These are phyloP conservation scores for Pedicia rivosa DNA, from an alignment of 2,888 invertebrate species.

Conservation along the genomic window DNA sequence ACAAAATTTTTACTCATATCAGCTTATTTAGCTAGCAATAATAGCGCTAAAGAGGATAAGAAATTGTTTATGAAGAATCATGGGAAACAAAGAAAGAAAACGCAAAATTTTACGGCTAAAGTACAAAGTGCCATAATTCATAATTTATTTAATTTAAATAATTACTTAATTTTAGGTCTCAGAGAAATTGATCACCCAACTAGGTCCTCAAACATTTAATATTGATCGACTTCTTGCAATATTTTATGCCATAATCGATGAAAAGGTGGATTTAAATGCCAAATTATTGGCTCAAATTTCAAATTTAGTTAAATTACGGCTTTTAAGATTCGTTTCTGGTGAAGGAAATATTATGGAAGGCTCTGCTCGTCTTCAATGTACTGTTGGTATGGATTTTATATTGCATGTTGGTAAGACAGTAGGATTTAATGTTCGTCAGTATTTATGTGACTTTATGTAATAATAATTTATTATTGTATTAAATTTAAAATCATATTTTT, in stretches of 20 bases:
- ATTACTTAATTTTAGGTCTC: conserved; percentile 15
- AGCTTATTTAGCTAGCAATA: conserved; percentile 84
- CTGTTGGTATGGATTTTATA: conserved; percentile 68
- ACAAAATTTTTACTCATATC: conserved; percentile 81
- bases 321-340: conserved; percentile 53
- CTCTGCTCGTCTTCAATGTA: conserved; percentile 72
- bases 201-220: conserved; percentile 72
- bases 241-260: conserved; percentile 76
- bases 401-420: conserved; percentile 59
- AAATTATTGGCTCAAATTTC: conserved; percentile 76
- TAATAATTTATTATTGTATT: no score
- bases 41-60: conserved; percentile 77
- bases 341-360: conserved; percentile 52
- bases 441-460: conserved; percentile 53
- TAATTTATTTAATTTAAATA: no score
- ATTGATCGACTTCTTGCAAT: conserved; percentile 72
- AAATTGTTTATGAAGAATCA: conserved; percentile 69
- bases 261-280: conserved; percentile 70
- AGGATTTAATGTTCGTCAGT: conserved; percentile 58
- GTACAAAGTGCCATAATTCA: no score
- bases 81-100: conserved; percentile 51
- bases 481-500: no score
- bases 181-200: conserved; percentile 44
- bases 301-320: conserved; percentile 66
- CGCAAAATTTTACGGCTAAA: conserved; percentile 42